Evolutionary conservation across 2,113 vertebrate species (phyloP).

Genomic region (Forbesichthys papilliferus): DNA sequence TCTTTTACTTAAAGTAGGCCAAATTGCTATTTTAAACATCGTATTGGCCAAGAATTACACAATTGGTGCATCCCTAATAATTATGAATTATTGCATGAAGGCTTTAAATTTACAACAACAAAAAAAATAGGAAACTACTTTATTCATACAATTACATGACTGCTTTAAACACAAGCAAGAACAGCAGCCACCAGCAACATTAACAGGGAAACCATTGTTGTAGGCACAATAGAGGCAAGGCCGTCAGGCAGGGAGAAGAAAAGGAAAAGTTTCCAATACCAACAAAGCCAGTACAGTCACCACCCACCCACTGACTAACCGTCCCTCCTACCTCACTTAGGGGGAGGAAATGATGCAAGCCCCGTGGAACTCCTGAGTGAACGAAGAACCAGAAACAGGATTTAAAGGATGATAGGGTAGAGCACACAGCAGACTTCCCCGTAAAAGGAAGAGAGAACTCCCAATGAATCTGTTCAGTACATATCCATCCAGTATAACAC

Average conservation of each 20-base stretch:
- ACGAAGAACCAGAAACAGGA: conserved; percentile 31
- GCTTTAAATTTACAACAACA: no score
- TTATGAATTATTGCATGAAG: no score
- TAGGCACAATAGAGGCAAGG: conserved; percentile 42
- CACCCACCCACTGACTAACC: conserved; percentile 30
- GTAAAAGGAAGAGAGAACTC: no score
- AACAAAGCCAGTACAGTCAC: conserved; percentile 66
- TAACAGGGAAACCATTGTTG: conserved; percentile 51
- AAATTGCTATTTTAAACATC: no score
- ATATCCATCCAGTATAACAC: not conserved
- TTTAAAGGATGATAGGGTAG: no score
- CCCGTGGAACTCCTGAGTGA: conserved; percentile 60
- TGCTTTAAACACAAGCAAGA: not conserved
- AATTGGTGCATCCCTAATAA: no score
- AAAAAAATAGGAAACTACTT: not conserved
- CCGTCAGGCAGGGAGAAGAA: conserved; percentile 37
- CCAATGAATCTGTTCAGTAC: no score
- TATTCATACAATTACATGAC: not conserved
- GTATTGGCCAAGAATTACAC: no score
- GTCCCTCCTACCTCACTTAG: conserved; percentile 37
- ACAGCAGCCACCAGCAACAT: conserved; percentile 11
- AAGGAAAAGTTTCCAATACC: conserved; percentile 57
- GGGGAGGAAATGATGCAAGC: conserved; percentile 60
- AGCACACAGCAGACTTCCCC: no score
- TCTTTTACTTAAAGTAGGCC: no score